Conservation (phyloP, 1,140 invertebrate genomes). For the Idris sp. region DNA sequence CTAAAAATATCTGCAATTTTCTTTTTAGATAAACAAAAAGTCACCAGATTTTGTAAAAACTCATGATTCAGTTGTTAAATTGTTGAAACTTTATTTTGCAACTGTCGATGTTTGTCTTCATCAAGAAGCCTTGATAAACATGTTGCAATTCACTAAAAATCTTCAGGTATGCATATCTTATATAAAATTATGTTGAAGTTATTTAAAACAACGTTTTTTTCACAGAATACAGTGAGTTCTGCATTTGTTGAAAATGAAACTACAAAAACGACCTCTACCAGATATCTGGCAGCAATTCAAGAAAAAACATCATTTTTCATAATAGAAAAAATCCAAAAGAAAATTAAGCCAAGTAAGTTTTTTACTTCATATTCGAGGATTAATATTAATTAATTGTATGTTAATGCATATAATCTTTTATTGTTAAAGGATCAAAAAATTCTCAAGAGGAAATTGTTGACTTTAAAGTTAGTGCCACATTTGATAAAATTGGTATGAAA, state of each 20-base stretch:
- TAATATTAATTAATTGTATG: no score
- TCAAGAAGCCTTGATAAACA: conserved; percentile 85
- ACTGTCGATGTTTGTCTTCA: conserved; percentile 88
- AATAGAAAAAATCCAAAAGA: conserved; percentile 73
- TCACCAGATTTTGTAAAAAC: conserved; percentile 90
- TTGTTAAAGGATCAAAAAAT: conserved; percentile 63
- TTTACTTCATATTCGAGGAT: conserved; percentile 55
- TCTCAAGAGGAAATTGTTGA: conserved; percentile 82
- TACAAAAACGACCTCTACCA: no score
- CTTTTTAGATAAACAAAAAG: conserved; percentile 85
- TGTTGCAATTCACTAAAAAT: conserved; percentile 72
- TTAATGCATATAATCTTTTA: no score
- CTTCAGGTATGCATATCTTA: conserved; percentile 69
- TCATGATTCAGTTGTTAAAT: conserved; percentile 88
- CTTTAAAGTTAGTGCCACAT: conserved; percentile 83
- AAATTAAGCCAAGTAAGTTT: no score
- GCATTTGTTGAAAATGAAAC: no score
- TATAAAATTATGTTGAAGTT: no score
- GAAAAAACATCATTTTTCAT: conserved; percentile 74
- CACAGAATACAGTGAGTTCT: conserved; percentile 68
- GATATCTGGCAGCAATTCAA: conserved; percentile 72
- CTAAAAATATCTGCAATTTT: neutral
- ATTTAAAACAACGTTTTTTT: no score
- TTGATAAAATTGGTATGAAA: conserved; percentile 83
- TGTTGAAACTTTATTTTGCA: conserved; percentile 87